Evolutionary conservation across 2,888 invertebrate species (phyloP).

Genomic region (Cerastis rubricosa): DNA sequence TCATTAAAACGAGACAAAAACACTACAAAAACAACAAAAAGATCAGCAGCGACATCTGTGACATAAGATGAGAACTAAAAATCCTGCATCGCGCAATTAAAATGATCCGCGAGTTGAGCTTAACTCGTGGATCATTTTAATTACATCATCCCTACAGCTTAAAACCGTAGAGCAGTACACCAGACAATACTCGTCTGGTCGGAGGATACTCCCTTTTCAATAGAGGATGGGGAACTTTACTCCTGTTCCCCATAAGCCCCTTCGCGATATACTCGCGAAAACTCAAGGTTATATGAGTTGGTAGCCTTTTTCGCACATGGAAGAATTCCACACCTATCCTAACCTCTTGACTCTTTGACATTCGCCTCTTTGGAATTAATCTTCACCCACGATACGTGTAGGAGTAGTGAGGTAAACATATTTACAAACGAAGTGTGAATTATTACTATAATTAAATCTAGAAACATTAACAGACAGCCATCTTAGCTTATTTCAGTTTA

Average conservation of each 20-base stretch:
- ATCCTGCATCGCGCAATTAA: not conserved
- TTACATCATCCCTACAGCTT: no score
- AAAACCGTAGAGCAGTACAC: no score
- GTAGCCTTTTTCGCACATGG: not conserved
- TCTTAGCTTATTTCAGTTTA: not conserved
- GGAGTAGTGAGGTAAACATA: conserved; percentile 3
- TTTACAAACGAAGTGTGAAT: not conserved
- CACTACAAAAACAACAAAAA: not conserved
- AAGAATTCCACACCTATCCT: not conserved
- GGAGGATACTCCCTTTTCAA: not conserved
- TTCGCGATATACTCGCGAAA: not conserved
- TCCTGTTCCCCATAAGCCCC: not conserved
- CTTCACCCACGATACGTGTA: conserved; percentile 18
- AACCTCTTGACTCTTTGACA: not conserved
- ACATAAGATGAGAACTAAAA: not conserved
- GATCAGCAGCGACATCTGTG: not conserved
- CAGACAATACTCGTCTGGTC: not conserved
- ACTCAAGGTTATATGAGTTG: not conserved
- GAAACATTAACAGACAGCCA: conserved; percentile 7
- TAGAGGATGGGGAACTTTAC: not conserved
- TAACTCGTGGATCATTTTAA: no score
- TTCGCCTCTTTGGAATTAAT: not conserved
- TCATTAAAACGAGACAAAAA: not conserved
- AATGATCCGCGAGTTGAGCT: not conserved
- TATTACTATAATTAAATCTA: conserved; percentile 28